A percentile compares a stretch with the other conserved stretches of the same genome.
Evolutionary conservation across 2,888 invertebrate species (phyloP).

Genomic region (Meghimatium bilineatum): DNA sequence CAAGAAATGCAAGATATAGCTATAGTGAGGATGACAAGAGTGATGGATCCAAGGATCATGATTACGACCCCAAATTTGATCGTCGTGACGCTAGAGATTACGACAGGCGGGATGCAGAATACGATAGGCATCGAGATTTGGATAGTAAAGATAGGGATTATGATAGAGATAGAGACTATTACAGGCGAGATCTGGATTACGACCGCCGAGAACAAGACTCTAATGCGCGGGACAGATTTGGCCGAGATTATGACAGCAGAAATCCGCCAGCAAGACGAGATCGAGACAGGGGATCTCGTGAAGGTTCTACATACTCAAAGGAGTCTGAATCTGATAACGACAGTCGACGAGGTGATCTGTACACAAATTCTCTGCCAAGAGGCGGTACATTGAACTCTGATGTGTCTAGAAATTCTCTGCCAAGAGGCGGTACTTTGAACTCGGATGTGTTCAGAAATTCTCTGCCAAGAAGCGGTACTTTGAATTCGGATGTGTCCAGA

Average conservation of each 20-base stretch:
- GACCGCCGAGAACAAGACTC: background rate
- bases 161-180: background rate
- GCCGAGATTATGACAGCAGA: background rate
- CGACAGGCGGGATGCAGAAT: background rate
- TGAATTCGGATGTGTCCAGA: constrained; percentile 6
- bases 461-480: background rate
- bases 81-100: background rate
- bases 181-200: background rate
- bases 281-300: background rate
- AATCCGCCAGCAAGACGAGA: constrained; percentile 12
- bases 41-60: background rate
- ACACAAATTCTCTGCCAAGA: constrained; percentile 11
- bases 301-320: background rate
- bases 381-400: background rate
- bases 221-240: constrained; percentile 8
- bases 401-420: constrained; percentile 11
- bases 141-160: constrained; percentile 8
- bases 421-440: constrained; percentile 1
- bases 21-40: constrained; percentile 25
- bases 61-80: background rate
- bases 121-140: background rate
- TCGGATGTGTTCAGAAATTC: constrained; percentile 14
- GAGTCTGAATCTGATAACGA: constrained; percentile 7
- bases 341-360: background rate
- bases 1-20: constrained; percentile 3